These are phyloP conservation scores for Monoplex corrugatus DNA, from an alignment of 2,888 invertebrate species.

Conservation along the genomic window DNA sequence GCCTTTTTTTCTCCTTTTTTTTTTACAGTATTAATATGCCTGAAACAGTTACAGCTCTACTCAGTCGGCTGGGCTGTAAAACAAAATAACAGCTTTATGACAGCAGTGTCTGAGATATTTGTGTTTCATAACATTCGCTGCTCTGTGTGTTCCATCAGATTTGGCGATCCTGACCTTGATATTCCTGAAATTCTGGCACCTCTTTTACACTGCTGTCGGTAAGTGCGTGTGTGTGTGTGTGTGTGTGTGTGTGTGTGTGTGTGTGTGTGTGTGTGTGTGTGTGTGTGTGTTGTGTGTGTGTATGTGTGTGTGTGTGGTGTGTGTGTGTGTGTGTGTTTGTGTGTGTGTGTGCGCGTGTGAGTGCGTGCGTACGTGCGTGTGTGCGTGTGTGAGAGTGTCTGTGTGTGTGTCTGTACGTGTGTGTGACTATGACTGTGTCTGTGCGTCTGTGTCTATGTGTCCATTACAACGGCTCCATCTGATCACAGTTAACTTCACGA, in stretches of 20 bases:
- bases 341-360: background rate
- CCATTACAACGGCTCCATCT: no score
- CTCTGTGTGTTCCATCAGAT: background rate
- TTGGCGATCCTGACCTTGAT: background rate
- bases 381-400: background rate
- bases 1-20: no score
- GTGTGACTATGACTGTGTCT: background rate
- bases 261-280: conserved; percentile 1
- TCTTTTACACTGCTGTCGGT: background rate
- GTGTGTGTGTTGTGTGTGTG: background rate
- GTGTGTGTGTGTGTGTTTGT: background rate
- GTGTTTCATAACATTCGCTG: no score
- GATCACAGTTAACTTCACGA: no score
- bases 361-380: background rate
- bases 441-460: background rate
- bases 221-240: background rate
- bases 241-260: background rate
- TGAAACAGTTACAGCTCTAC: no score
- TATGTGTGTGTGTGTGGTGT: background rate
- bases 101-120: no score
- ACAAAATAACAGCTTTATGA: no score
- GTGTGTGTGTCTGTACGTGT: background rate
- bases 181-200: background rate
- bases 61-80: no score
- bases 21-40: no score